Base-by-base conservation (phyloP, 2,113 vertebrate species). In the Epinephelus lanceolatus region DNA sequence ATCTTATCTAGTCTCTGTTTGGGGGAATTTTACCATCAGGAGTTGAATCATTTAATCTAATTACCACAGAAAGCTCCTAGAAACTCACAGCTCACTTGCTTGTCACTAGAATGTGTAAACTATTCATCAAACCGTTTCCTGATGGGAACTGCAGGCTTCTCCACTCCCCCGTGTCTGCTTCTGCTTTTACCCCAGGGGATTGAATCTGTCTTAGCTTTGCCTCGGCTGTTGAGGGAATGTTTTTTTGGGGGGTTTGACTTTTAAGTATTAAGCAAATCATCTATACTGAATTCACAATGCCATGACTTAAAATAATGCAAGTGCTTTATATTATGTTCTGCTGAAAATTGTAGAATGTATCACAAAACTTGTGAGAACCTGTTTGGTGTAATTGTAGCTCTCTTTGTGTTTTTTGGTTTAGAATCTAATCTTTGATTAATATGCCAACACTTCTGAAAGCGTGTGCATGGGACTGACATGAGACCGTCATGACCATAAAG, bases 11-110 rank as follows among this genome's bases (percentile, higher is more conserved):
- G 78, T 82, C 86, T 85, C 71, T 66, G 76, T 89, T 87, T 40
- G 23, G 73, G 80, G 82, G 86, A 83, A 89, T 91, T 89, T 80
- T 52, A 86, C 78, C 91, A 87, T 89, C 86, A 90, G 92, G 83
- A 90, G 91, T 87, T 93, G 79, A 94, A 94, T 94, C 91, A 90
- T 93, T 94, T 93, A 93, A 95, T 94, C 88, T 94, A 96, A 96
- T 96, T 95, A 95, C 91, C 84, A 84, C 85, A 85, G 78, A 92
- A 93, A 87, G 80, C 80, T 84, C 73, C 76, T 80, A 47, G 81
- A 83, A 91, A 78, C 91, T 93, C 92, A 85, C 92, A 91, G 90
- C 92, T 94, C 92, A 90, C 91, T 94, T 90, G 88, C 92, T 93
- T 96, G 95, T 95, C 94, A 94, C 84, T 91, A 87, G 90, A 91